Percentiles rank a stretch among this genome's conserved stretches.
Conservation (phyloP, 30 jellyfish, hydroid and myxozoan species). For the Cassiopea xamachana region DNA sequence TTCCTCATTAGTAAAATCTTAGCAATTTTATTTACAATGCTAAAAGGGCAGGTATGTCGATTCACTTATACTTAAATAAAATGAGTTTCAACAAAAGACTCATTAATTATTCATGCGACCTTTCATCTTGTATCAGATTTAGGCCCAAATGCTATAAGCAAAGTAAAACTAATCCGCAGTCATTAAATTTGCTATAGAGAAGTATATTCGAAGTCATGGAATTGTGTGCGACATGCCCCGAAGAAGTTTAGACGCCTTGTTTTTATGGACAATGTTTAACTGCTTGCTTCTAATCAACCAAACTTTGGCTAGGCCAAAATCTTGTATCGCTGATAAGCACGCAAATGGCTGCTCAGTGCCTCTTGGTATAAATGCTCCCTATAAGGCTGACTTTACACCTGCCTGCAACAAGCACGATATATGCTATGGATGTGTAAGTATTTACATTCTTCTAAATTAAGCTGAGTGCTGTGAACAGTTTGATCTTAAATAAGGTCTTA, state of each 20-base stretch:
- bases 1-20: neutral
- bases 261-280: neutral
- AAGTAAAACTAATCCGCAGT: neutral
- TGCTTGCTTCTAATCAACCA: constrained; percentile 8
- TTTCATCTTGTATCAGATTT: constrained; percentile 17
- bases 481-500: no score
- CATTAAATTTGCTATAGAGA: neutral
- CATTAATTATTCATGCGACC: constrained; percentile 42
- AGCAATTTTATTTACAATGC: constrained; percentile 37
- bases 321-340: constrained; percentile 92
- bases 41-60: constrained; percentile 34
- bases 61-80: constrained; percentile 25
- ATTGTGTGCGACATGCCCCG: constrained; percentile 10
- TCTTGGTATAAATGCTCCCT: constrained; percentile 90
- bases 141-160: neutral
- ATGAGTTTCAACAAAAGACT: constrained; percentile 11
- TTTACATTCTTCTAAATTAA: neutral
- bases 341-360: constrained; percentile 99
- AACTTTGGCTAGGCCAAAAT: constrained; percentile 72
- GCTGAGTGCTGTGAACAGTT: neutral
- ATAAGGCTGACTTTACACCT: constrained; percentile 90
- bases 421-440: constrained; percentile 98
- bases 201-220: constrained; percentile 21
- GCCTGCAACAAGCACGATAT: constrained; percentile 98
- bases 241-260: neutral